Base-by-base conservation (phyloP, 1,140 invertebrate species). In the Subanguina moxae region DNA sequence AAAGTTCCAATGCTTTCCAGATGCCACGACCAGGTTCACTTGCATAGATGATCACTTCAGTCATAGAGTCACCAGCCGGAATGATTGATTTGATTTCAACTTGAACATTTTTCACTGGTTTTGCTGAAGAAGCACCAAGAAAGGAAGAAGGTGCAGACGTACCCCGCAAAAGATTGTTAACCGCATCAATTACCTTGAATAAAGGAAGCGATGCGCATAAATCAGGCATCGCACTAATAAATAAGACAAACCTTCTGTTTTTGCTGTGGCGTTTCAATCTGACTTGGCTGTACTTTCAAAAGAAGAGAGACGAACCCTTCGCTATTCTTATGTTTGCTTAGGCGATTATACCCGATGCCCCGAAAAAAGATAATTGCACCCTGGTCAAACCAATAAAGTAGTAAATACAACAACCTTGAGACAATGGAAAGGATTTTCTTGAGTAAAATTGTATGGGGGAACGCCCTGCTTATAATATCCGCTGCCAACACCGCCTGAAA, bases 281-380 rank as follows among this genome's bases (percentile, higher is more conserved):
- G 21, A 5, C 21, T 21, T 17, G 46, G n/a, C 11, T 72, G 13
- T 15, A 52, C 43, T 27, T 15, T 28, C 21, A 73, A 23, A 43
- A 73, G 58, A 25, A 73, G 52, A n/a, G 71, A 75, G 46, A 72
- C 64, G 13, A 75, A 11, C 7, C 71, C 71, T 45, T 75, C 73
- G 21, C 62, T 30, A 62, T 75, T 64, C 67, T 73, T 73, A 45
- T 73, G 45, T 52, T 63, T 62, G 57, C 64, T 74, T 27, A 73
- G 30, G 13, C 65, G 56, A 68, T 74, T 75, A 38, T 73, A 73
- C 1, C 72, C 72, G 25, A 73, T 57, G 7, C 38, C 69, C 48
- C 17, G 17, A 52, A 7, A 5, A 52, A 21, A 52, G 15, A 25
- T 52, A 15, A 21, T 52, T 52, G 32, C 32, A 38, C 3, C 32